phyloP scores from a whole-genome alignment of 1,140 invertebrate species.

The Drosophila virilis region DNA sequence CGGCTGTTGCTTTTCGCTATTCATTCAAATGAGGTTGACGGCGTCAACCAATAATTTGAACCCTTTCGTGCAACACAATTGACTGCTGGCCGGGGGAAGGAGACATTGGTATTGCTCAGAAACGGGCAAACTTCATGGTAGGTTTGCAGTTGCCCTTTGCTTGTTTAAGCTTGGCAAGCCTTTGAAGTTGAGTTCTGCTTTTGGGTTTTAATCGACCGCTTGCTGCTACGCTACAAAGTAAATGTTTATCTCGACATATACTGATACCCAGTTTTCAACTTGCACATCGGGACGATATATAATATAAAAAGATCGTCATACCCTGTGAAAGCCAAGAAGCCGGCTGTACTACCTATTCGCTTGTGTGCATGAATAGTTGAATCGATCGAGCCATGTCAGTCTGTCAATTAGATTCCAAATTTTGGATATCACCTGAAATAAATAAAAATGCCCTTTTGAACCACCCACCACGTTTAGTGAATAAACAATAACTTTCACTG shows the following conservation, averaged over 20 bases:
- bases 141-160: constrained; percentile 24
- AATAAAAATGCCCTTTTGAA: too few relatives aligned
- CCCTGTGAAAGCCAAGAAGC: too few relatives aligned
- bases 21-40: constrained; percentile 71
- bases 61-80: constrained; percentile 63
- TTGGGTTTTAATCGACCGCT: constrained; percentile 1
- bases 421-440: too few relatives aligned
- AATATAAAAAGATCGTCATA: not conserved
- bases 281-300: not conserved
- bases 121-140: constrained; percentile 5
- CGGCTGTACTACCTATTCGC: too few relatives aligned
- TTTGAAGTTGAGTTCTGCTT: constrained; percentile 39
- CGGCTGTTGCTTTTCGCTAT: constrained; percentile 21
- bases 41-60: constrained; percentile 71
- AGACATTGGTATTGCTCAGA: not conserved
- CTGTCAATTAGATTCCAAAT: too few relatives aligned
- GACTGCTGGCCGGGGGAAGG: constrained; percentile 5
- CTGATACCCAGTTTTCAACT: constrained; percentile 71
- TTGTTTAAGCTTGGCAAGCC: constrained; percentile 29
- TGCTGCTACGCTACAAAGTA: constrained; percentile 48
- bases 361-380: too few relatives aligned
- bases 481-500: too few relatives aligned
- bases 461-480: too few relatives aligned
- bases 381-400: too few relatives aligned
- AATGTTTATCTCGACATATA: constrained; percentile 78